These are phyloP conservation scores for Darevskia mixta DNA, from an alignment of 2,797 vertebrate species.

Conservation along the genomic window DNA sequence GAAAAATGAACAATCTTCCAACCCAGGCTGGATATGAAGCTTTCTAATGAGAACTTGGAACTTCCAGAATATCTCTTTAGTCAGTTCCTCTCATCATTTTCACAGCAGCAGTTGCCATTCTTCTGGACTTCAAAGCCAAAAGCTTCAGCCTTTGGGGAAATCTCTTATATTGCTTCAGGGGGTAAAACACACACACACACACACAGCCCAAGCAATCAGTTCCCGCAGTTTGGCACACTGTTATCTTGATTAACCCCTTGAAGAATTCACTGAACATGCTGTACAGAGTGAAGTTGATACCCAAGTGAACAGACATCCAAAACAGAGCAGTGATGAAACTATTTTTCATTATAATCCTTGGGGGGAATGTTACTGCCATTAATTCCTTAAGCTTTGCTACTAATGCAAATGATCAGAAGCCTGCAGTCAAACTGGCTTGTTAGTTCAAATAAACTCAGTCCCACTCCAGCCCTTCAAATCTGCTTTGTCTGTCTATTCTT, in stretches of 20 bases:
- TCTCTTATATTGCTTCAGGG: conserved; percentile 54
- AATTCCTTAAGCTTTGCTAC: neutral
- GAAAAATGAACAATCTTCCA: conserved; percentile 22
- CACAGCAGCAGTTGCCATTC: conserved; percentile 45
- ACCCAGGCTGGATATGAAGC: conserved; percentile 19
- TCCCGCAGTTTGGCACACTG: conserved; percentile 6
- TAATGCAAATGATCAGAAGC: neutral
- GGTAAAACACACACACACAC: neutral
- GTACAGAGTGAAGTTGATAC: neutral
- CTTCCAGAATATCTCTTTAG: conserved; percentile 51
- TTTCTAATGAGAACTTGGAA: conserved; percentile 41
- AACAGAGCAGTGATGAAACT: neutral
- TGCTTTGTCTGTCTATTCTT: neutral
- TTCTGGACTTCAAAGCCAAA: conserved; percentile 47
- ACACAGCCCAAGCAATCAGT: conserved; percentile 39
- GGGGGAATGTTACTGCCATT: neutral
- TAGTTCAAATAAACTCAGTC: neutral
- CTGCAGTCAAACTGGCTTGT: neutral
- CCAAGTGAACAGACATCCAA: conserved; percentile 7
- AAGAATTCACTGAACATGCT: conserved; percentile 5
- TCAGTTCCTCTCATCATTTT: conserved; percentile 27
- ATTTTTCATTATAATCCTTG: neutral
- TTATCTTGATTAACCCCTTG: conserved; percentile 37
- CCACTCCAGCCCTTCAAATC: neutral
- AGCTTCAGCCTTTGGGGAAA: conserved; percentile 54